Evolutionary conservation across 2,113 vertebrate genomes (phyloP).

Genomic region (Galemys pyrenaicus): DNA sequence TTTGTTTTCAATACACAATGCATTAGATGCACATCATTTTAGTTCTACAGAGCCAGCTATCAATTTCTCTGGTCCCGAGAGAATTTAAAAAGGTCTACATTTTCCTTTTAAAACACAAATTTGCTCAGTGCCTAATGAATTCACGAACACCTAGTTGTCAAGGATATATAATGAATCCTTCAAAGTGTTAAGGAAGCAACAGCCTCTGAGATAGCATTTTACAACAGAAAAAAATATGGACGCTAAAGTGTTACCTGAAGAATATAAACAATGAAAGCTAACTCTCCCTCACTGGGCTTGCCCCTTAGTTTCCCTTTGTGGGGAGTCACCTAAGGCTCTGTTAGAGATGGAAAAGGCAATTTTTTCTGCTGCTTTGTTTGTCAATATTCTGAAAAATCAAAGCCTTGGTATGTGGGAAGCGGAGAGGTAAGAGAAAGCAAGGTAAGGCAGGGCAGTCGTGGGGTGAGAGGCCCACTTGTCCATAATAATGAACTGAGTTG

Average conservation of each 20-base stretch:
- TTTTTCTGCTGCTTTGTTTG: neutral
- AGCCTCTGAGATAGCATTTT: neutral
- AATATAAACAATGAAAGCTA: slow-evolving; percentile 2
- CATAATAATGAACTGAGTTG: slow-evolving; percentile 33
- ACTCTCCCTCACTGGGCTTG: neutral
- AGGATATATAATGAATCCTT: neutral
- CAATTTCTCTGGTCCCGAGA: neutral
- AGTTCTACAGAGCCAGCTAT: neutral
- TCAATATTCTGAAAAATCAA: slow-evolving; percentile 24
- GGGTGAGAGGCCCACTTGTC: neutral
- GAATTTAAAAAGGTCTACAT: neutral
- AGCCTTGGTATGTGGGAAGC: neutral
- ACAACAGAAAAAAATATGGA: neutral
- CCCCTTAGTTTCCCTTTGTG: neutral
- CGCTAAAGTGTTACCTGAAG: neutral
- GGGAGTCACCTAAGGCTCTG: neutral
- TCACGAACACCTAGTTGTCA: slow-evolving; percentile 13
- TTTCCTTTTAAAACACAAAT: slow-evolving; percentile 37
- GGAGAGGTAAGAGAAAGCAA: neutral
- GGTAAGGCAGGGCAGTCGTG: neutral
- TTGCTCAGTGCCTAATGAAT: neutral
- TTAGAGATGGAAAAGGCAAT: neutral
- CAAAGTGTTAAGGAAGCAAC: slow-evolving; percentile 4
- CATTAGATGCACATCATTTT: neutral
- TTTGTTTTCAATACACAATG: slow-evolving; percentile 4